Base-by-base conservation (phyloP, 2,888 invertebrate genomes). In the Keiferia lycopersicella region DNA sequence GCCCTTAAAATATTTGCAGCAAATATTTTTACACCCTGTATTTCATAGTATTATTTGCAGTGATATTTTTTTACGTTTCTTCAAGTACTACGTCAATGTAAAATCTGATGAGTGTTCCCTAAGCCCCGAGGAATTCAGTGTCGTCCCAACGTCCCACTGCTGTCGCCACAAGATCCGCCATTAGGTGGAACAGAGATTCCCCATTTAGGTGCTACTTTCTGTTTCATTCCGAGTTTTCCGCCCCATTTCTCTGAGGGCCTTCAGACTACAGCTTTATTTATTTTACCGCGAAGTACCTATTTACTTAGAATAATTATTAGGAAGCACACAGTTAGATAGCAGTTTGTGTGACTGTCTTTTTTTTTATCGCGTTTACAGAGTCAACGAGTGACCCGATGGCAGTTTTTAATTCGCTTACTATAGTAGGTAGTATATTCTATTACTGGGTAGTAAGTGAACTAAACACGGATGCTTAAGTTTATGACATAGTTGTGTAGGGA, bases 121-220 rank as follows among this genome's bases (percentile, higher is more conserved):
- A 22, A 53, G 51, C 22, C 51, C 12, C 4, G 26, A 14, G 22
- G 50, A 22, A 53, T 53, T 22, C 51, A 22, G 11, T 26, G 22
- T 26, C 14, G 51, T 53, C 51, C 51, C 26, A 45, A 12, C 16
- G 60, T 26, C 51, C 51, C 51, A 45, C 16, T n/a, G 60, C 30
- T 34, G 56, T 56, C 56, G 11, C 53, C 53, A 22, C 26, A 26
- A 30, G 53, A 50, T 50, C 18, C 61, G 18, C 26, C 50, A 51
- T 34, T 53, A 41, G 10, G 11, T 20, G 45, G 2, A 50, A 64
- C 63, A 64, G 22, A 39, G 59, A 64, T 51, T 59, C 39, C 22
- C 60, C 60, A 64, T 64, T 64, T 60, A 51, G 53, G 53, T n/a
- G 39, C 41, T 30, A 60, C 51, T 45, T 45, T 48, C 60, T 22